Base-by-base conservation (phyloP, 2,888 invertebrate species). In the Notodonta ziczac region DNA sequence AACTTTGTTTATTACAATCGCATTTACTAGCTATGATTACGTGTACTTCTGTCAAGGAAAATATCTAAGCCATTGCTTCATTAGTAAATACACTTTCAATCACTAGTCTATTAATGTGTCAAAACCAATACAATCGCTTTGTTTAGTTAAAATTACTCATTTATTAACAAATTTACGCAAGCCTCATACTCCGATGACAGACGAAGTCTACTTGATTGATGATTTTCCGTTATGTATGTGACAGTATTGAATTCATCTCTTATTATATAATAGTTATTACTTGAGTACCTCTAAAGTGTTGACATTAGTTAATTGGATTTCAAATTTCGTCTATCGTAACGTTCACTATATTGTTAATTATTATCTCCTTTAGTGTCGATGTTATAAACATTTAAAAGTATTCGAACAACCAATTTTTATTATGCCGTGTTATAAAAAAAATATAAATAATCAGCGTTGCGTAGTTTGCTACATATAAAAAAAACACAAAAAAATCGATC, bases 161-260 rank as follows among this genome's bases (percentile, higher is more conserved):
- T 74, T 72, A 42, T 70, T 62, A 62, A 74, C 67, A 74, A 71
- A 69, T 67, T 66, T 65, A 57, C 61, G 74, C 35, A 6, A 5
- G 5, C 5, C 24, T 24, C 24, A 52, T 52, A 76, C 72, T 71
- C 58, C 61, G 58, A 59, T 61, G 74, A 72, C 77, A 77, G 72
- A 61, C 62, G 55, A 65, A 74, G 67, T 72, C 72, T 63, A 63
- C 13, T 57, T 77, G 72, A 74, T 74, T 74, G 74, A 74, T 74
- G 61, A 65, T 65, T 50, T 59, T 60, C 60, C 60, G 63, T 67
- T 76, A 50, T 16, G 16, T 50, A 50, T 50, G 7, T 61, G 77
- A 74, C 72, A 66, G 63, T 40, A 57, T 54, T 59, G 63, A 64
- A 70, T 76, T 60, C 65, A 13, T 35, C 4, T 53, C 53, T 53